phyloP scores from a whole-genome alignment of 2,888 invertebrate genomes.

The Flexamia atlantica region DNA sequence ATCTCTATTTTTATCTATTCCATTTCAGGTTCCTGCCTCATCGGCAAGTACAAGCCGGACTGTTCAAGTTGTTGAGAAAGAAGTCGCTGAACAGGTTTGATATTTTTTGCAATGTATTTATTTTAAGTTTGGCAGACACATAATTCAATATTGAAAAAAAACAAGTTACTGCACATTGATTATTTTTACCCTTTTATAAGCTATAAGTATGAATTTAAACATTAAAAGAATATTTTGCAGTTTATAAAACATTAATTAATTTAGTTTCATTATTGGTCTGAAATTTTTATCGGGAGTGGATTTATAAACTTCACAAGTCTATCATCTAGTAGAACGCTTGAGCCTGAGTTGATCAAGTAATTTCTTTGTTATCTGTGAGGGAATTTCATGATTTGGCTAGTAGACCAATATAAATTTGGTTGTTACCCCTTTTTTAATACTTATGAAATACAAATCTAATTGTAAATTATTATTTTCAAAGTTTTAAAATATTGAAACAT shows the following conservation, averaged over 20 bases:
- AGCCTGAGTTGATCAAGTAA: constrained; percentile 25
- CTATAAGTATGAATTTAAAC: no score
- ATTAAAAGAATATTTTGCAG: no score
- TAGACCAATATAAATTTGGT: constrained; percentile 54
- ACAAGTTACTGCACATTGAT: no score
- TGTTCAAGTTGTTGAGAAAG: constrained; percentile 76
- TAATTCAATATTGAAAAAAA: no score
- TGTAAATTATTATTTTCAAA: no score
- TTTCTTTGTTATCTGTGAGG: constrained; percentile 68
- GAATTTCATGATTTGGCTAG: not conserved
- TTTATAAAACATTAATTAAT: no score
- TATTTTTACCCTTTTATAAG: no score
- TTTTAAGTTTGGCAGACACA: not conserved
- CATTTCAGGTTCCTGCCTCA: not conserved
- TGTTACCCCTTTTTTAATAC: constrained; percentile 53
- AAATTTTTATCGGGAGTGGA: not conserved
- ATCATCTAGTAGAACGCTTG: not conserved
- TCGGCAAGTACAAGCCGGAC: not conserved
- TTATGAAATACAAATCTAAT: no score
- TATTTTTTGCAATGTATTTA: not conserved
- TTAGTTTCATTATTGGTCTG: no score
- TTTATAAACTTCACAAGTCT: not conserved
- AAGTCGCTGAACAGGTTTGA: constrained; percentile 76
- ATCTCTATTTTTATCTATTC: no score
- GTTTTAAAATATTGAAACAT: no score